phyloP scores from a whole-genome alignment of 2,888 invertebrate genomes.

The Epistrophella euchroma region DNA sequence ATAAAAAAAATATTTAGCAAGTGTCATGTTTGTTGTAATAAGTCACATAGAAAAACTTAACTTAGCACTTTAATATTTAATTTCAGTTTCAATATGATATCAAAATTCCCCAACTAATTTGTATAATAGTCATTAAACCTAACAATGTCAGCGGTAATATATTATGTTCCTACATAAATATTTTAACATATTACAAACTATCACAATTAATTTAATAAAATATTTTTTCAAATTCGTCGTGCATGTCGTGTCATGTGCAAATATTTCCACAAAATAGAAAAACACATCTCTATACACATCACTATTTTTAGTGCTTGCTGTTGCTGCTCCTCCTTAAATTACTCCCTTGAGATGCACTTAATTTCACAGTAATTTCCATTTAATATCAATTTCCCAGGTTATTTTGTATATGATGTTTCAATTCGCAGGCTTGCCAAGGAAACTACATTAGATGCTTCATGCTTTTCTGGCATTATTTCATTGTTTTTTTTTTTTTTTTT shows the following conservation, averaged over 20 bases:
- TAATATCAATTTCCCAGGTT: constrained; percentile 64
- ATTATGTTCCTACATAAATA: neutral
- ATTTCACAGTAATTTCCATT: constrained; percentile 72
- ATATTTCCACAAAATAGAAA: constrained; percentile 26
- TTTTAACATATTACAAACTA: constrained; percentile 10
- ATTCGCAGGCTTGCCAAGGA: neutral
- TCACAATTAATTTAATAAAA: constrained; percentile 43
- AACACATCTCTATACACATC: neutral
- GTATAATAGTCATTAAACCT: neutral
- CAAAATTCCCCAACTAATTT: neutral
- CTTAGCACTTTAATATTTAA: neutral
- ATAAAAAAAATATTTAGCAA: no score
- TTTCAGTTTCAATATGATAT: neutral
- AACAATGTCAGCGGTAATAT: neutral
- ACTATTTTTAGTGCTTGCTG: neutral
- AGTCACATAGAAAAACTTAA: no score
- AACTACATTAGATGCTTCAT: neutral
- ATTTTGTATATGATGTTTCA: neutral
- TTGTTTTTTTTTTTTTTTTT: neutral
- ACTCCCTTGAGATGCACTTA: constrained; percentile 67
- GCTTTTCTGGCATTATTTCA: constrained; percentile 1
- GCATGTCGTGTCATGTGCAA: constrained; percentile 48
- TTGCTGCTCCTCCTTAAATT: constrained; percentile 47
- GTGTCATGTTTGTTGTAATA: no score
- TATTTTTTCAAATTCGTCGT: constrained; percentile 43